Conservation (phyloP, 2,888 invertebrate genomes). For the Alsophila aescularia region DNA sequence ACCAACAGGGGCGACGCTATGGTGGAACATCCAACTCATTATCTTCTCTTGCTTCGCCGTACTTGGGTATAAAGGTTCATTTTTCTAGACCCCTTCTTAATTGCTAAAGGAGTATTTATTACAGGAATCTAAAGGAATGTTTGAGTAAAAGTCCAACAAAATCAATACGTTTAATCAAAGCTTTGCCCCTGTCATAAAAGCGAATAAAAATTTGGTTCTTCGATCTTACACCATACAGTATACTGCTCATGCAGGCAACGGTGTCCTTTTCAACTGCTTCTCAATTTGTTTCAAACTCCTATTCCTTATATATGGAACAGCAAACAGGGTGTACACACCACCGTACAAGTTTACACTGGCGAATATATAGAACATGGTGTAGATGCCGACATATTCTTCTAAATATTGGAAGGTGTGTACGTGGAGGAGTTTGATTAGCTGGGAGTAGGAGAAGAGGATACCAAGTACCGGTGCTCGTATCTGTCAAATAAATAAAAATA, state of each 20-base stretch:
- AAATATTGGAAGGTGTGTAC: conserved; percentile 63
- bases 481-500: conserved; percentile 51
- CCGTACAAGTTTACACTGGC: conserved; percentile 66
- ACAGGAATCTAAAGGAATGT: neutral
- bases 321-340: conserved; percentile 63
- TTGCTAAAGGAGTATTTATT: too few relatives aligned
- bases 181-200: neutral
- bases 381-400: conserved; percentile 65
- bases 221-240: neutral
- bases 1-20: too few relatives aligned
- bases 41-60: too few relatives aligned
- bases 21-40: too few relatives aligned
- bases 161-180: neutral
- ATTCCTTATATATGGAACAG: conserved; percentile 56
- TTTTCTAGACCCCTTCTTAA: too few relatives aligned
- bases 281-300: conserved; percentile 65
- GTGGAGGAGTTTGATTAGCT: conserved; percentile 62
- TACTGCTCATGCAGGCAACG: conserved; percentile 55
- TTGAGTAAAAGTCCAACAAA: neutral
- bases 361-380: conserved; percentile 66
- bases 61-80: too few relatives aligned
- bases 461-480: conserved; percentile 61
- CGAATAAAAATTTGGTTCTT: too few relatives aligned
- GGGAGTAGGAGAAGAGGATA: conserved; percentile 57
- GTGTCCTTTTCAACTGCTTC: conserved; percentile 62